Conservation (phyloP, 2,888 invertebrate species). For the Yponomeuta plumbellus region DNA sequence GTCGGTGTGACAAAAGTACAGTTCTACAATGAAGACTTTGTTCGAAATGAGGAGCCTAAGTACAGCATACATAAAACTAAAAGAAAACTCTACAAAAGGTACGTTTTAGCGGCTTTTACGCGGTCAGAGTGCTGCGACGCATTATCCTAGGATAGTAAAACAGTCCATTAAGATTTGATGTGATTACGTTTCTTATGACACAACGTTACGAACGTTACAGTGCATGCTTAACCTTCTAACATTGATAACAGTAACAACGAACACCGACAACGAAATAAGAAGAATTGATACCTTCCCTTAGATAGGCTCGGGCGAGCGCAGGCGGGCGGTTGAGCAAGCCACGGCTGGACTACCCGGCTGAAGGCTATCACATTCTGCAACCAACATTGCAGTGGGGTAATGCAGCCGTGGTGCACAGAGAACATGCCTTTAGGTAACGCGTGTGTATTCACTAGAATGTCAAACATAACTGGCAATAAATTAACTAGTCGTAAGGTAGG, state of each 20-base stretch:
- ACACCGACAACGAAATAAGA: background rate
- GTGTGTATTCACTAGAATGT: conserved; percentile 57
- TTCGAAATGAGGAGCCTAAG: no score
- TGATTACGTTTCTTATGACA: no score
- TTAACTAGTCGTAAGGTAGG: conserved; percentile 59
- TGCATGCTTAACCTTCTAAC: no score
- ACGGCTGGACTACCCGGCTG: background rate
- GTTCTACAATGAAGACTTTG: no score
- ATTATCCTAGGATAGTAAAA: no score
- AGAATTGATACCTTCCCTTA: background rate
- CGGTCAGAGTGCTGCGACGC: conserved; percentile 21
- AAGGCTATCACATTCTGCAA: background rate
- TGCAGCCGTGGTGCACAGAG: conserved; percentile 31
- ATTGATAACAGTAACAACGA: background rate
- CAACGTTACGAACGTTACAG: no score
- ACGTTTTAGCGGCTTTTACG: conserved; percentile 28
- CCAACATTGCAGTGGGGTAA: background rate
- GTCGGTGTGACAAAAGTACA: no score
- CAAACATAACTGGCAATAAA: conserved; percentile 70
- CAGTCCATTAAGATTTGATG: no score
- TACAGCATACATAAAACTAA: no score
- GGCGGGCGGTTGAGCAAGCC: background rate
- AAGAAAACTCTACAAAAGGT: no score
- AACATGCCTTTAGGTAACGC: conserved; percentile 63
- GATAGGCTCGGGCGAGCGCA: background rate